Conservation (phyloP, 2,797 vertebrate species). For the Enteromius paludinosus region DNA sequence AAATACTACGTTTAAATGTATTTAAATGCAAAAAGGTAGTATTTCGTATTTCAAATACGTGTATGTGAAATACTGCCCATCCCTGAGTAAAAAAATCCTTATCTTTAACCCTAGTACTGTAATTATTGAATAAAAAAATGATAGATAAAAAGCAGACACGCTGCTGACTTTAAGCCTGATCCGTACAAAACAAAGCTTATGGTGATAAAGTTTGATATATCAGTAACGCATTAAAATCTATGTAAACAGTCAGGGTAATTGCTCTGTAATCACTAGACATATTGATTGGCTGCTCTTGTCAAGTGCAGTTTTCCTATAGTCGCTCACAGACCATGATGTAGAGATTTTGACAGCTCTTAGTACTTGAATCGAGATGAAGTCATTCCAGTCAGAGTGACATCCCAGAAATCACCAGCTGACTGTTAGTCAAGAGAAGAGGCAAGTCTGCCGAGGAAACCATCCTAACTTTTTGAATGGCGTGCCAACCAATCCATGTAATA, state of each 20-base stretch:
- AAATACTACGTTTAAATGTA: too few relatives aligned
- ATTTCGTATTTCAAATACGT: too few relatives aligned
- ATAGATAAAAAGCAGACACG: not conserved
- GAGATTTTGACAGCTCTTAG: not conserved
- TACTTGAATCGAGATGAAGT: slow-evolving; percentile 13
- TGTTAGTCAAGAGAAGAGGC: slow-evolving; percentile 17
- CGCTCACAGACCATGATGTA: slow-evolving; percentile 12
- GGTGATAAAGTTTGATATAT: not conserved
- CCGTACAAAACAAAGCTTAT: not conserved
- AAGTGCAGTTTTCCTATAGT: slow-evolving; percentile 9
- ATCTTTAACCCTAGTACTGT: not conserved
- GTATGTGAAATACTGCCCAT: too few relatives aligned
- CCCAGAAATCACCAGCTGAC: not conserved
- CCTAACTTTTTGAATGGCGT: not conserved
- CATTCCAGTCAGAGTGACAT: slow-evolving; percentile 19
- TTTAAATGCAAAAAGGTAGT: too few relatives aligned
- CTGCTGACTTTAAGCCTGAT: not conserved
- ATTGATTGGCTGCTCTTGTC: slow-evolving; percentile 22
- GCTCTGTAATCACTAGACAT: slow-evolving; percentile 7
- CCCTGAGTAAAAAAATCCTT: not conserved
- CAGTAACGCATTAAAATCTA: slow-evolving; percentile 5
- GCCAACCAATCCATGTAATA: slow-evolving; percentile 31
- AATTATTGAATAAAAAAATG: not conserved
- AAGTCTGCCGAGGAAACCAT: slow-evolving; percentile 7
- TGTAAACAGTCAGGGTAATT: slow-evolving; percentile 22